Percentiles rank a stretch among this genome's conserved stretches.
phyloP scores from a whole-genome alignment of 2,113 vertebrate species.

The Chloropsis hardwickii region DNA sequence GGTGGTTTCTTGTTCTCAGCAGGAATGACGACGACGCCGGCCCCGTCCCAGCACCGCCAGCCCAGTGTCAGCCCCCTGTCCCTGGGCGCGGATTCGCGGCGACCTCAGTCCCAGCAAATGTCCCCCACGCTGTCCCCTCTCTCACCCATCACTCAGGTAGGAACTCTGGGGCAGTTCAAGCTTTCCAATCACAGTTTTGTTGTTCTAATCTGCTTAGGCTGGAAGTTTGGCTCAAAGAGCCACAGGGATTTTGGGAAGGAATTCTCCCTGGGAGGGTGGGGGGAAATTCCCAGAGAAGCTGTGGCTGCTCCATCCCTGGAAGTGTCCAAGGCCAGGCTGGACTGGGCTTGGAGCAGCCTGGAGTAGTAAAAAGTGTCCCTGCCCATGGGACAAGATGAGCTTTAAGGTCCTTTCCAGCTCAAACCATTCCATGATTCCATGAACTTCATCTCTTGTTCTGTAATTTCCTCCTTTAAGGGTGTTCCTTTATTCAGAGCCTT shows the following conservation, averaged over 20 bases:
- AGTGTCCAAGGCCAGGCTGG: neutral
- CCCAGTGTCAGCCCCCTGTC: slow-evolving; percentile 79
- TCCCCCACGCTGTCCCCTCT: slow-evolving; percentile 88
- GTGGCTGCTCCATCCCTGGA: neutral
- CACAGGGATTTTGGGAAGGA: fast-evolving
- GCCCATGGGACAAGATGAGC: neutral
- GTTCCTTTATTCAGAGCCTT: neutral
- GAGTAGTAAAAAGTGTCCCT: neutral
- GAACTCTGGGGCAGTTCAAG: fast-evolving
- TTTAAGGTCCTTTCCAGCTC: neutral
- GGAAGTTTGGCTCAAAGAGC: neutral
- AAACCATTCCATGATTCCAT: neutral
- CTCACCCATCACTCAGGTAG: slow-evolving; percentile 89
- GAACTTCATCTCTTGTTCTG: neutral
- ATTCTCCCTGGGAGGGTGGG: neutral
- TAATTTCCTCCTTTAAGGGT: neutral
- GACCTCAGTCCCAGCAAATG: slow-evolving; percentile 84
- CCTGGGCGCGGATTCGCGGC: slow-evolving; percentile 81
- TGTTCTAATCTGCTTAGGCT: fast-evolving
- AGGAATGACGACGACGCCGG: slow-evolving; percentile 82
- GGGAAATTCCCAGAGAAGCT: neutral
- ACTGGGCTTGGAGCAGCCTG: neutral
- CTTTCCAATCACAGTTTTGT: fast-evolving
- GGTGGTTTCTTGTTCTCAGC: neutral
- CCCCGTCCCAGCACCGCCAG: slow-evolving; percentile 79